These are phyloP conservation scores for Clarias macrocephalus DNA, from an alignment of 2,113 vertebrate genomes.

Conservation along the genomic window DNA sequence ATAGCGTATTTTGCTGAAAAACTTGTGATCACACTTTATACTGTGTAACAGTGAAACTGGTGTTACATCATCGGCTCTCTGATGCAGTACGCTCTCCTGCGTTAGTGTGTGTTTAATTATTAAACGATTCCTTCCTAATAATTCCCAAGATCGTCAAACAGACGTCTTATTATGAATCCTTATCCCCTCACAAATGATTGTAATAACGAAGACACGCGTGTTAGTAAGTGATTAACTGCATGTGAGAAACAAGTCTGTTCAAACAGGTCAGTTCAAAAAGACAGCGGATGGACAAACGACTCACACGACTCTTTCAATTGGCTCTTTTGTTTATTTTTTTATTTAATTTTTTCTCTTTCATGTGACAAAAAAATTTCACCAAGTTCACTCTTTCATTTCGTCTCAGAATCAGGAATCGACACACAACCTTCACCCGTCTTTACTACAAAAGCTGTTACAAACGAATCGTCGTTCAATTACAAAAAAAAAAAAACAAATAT, in stretches of 20 bases:
- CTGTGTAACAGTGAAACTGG: not conserved
- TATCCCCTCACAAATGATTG: not conserved
- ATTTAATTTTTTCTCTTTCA: not conserved
- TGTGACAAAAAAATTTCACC: not conserved
- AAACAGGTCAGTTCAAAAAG: not conserved
- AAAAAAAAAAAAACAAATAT: slow-evolving; percentile 45
- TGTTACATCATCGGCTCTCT: not conserved
- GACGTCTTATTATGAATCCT: not conserved
- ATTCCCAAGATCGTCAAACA: not conserved
- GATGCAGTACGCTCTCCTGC: not conserved
- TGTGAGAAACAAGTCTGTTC: not conserved
- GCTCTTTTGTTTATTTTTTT: not conserved
- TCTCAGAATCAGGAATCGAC: not conserved
- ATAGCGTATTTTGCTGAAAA: no score
- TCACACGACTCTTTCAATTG: not conserved
- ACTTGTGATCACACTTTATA: not conserved
- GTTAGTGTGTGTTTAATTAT: not conserved
- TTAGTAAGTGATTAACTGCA: not conserved
- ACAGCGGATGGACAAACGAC: not conserved
- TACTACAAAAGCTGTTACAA: slow-evolving; percentile 40
- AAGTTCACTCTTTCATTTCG: not conserved
- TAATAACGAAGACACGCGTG: not conserved
- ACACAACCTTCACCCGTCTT: not conserved
- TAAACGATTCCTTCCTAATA: not conserved
- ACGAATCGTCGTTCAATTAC: not conserved